Conservation (phyloP, 2,888 invertebrate species). For the Agrilus cyanescens region DNA sequence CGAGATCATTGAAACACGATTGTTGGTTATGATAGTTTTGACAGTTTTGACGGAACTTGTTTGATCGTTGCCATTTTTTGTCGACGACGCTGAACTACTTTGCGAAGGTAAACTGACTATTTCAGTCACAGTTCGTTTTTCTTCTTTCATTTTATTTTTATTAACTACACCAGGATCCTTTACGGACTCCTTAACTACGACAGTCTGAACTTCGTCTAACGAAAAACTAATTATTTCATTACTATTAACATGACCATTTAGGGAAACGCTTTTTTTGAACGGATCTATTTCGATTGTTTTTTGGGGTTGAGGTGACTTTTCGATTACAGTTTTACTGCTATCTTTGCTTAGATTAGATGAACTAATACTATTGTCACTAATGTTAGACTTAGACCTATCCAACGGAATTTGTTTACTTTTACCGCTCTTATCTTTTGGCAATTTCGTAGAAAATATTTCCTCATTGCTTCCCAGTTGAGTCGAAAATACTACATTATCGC, state of each 20-base stretch:
- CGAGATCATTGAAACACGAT: constrained; percentile 16
- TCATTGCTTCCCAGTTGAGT: constrained; percentile 58
- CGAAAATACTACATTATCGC: constrained; percentile 47
- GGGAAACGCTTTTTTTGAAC: too few species aligned
- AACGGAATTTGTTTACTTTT: constrained; percentile 1
- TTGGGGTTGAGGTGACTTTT: background rate
- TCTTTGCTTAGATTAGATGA: constrained; percentile 2
- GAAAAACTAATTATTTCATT: too few species aligned
- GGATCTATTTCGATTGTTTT: too few species aligned
- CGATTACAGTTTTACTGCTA: background rate
- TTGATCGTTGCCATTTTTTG: background rate
- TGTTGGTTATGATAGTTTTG: constrained; percentile 4
- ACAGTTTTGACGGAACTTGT: background rate
- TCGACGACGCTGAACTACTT: background rate
- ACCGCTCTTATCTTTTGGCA: constrained; percentile 27
- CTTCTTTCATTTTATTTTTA: too few species aligned
- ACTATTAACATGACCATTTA: too few species aligned
- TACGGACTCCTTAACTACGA: too few species aligned
- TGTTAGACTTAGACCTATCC: constrained; percentile 5
- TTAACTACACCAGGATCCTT: too few species aligned
- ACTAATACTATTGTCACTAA: constrained; percentile 7
- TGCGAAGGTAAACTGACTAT: too few species aligned
- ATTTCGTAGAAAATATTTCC: constrained; percentile 49
- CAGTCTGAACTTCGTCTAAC: too few species aligned
- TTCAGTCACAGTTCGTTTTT: too few species aligned